Evolutionary conservation across 2,113 vertebrate genomes (phyloP), one percentile per base, ranked within the genome.

Genomic region (Salminus brasiliensis): DNA sequence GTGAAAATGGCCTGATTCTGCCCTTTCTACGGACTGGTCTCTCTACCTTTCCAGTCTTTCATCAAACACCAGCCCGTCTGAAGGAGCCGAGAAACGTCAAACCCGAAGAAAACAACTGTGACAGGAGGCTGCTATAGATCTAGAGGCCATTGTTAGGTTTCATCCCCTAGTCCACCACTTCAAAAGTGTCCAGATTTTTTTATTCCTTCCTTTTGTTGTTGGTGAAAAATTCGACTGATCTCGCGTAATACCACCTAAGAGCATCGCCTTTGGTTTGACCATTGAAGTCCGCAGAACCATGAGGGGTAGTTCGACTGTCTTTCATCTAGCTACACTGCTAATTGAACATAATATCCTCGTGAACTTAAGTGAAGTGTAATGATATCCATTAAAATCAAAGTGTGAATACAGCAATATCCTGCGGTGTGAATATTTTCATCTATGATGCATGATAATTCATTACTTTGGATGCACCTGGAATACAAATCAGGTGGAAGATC

Each of bases 101-200:
- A 83, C 65, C 4, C 29, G 69, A 79, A 80, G 60, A 43, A 76
- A 87, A 77, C 76, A 69, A 72, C 78, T 49, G 32, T 83, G 83
- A 83, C 72, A 49, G 59, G 60, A 70, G 59, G 65, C 59, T 57
- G 55, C 62, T 29, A 36, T n/a, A 81, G 82, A 80, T 85, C 76
- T 84, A 32, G 68, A 72, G 81, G 83, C 84, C 80, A 82, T 87
- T 62, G 79, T 74, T 75, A 80, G 74, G 55, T 60, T 79, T 25
- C 66, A 74, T 76, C 68, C 63, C 78, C 65, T 63, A 52, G 83
- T 80, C 74, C 74, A 72, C 49, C 71, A 66, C 84, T 84, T 85
- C 82, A 87, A 85, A 87, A 57, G 67, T 83, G 86, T 87, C 81
- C 86, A 85, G 79, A 82, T 84, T 79, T 85, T 81, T 74, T 65